Evolutionary conservation across 2,797 vertebrate genomes (phyloP).

Genomic region (Acipenser oxyrinchus): DNA sequence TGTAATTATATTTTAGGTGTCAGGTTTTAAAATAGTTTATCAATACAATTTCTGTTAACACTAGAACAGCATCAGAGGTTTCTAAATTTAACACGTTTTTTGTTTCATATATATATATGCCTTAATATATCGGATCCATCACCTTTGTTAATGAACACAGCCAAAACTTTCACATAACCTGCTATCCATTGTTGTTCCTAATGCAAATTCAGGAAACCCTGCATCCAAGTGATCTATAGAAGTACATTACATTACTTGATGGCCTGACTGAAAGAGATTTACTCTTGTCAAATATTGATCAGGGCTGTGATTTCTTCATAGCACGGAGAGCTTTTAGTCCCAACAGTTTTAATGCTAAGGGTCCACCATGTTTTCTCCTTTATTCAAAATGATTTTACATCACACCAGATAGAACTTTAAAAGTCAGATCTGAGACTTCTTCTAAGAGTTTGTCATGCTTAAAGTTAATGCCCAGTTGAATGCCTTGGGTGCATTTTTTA

Average conservation of each 20-base stretch:
- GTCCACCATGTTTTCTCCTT: constrained; percentile 15
- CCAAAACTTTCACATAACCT: constrained; percentile 14
- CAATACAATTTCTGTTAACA: too few species aligned
- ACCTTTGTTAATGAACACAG: not conserved
- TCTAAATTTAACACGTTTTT: too few species aligned
- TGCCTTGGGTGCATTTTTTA: not conserved
- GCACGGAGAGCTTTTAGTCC: constrained; percentile 11
- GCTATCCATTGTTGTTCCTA: constrained; percentile 3
- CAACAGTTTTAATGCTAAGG: constrained; percentile 11
- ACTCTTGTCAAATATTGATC: constrained; percentile 70
- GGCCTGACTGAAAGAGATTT: constrained; percentile 64
- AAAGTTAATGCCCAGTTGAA: not conserved
- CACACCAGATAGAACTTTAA: not conserved
- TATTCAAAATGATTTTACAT: constrained; percentile 14
- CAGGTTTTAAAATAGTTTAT: too few species aligned
- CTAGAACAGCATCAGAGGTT: too few species aligned
- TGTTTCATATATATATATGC: too few species aligned
- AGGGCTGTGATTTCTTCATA: constrained; percentile 43
- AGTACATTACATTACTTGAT: constrained; percentile 61
- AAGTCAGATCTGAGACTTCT: constrained; percentile 1
- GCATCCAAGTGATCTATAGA: constrained; percentile 29
- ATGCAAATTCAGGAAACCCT: constrained; percentile 17
- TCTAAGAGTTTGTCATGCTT: not conserved
- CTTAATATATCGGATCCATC: too few species aligned
- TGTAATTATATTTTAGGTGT: too few species aligned